Evolutionary conservation across 1,140 invertebrate genomes (phyloP).

Genomic region (Prorops nasuta): DNA sequence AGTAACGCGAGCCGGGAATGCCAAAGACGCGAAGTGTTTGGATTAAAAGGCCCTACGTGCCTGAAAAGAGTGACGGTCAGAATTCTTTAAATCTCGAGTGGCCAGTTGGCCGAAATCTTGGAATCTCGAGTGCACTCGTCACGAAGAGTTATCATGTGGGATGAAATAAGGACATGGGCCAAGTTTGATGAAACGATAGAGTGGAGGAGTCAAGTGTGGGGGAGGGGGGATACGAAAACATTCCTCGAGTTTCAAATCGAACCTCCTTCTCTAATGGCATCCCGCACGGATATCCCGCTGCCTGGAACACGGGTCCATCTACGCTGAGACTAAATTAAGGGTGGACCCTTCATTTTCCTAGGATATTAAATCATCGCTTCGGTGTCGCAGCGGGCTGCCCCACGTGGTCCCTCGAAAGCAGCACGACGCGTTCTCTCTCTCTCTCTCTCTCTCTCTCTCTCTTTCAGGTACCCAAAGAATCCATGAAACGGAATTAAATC

Average conservation of each 20-base stretch:
- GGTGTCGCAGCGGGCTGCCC: constrained; percentile 51
- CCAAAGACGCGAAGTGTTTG: too few relatives aligned
- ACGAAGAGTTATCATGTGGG: constrained; percentile 32
- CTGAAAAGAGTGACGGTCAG: too few relatives aligned
- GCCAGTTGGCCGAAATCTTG: constrained; percentile 10
- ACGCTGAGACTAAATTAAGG: constrained; percentile 45
- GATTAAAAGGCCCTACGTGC: too few relatives aligned
- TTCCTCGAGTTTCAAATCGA: constrained; percentile 34
- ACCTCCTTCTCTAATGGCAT: constrained; percentile 35
- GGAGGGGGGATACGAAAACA: constrained; percentile 15
- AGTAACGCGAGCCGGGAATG: too few relatives aligned
- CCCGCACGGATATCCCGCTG: constrained; percentile 33
- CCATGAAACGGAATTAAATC: constrained; percentile 34
- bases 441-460: constrained; percentile 13
- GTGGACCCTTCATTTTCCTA: constrained; percentile 52
- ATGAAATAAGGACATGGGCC: too few relatives aligned
- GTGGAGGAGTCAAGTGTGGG: background rate
- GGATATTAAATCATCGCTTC: constrained; percentile 58
- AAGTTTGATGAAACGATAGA: too few relatives aligned
- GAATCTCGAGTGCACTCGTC: constrained; percentile 11
- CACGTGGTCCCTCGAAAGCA: constrained; percentile 5
- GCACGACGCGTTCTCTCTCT: constrained; percentile 11
- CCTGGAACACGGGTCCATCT: constrained; percentile 36
- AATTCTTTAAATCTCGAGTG: too few relatives aligned
- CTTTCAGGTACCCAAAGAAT: constrained; percentile 48